Evolutionary conservation across 2,797 vertebrate species (phyloP).

Genomic region (Hybognathus amarus): DNA sequence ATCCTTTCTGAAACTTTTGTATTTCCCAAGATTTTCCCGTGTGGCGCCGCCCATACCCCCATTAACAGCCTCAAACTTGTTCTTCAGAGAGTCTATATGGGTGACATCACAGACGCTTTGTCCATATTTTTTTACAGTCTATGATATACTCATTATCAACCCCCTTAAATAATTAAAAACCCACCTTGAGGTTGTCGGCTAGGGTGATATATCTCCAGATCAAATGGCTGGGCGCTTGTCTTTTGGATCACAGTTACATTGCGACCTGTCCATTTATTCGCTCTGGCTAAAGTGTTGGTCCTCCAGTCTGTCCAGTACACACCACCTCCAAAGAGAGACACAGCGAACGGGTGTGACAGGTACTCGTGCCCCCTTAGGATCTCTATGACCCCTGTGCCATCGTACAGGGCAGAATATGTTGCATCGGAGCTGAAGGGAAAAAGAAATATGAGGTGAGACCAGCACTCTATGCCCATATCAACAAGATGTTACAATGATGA

Average conservation of each 20-base stretch:
- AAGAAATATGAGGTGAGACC: constrained; percentile 26
- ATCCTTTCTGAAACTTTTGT: no score
- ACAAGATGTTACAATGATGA: constrained; percentile 35
- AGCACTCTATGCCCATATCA: neutral
- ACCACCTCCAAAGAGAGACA: constrained; percentile 93
- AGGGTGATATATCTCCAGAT: constrained; percentile 97
- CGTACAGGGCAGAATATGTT: constrained; percentile 96
- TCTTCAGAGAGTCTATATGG: no score
- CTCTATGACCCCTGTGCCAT: constrained; percentile 92
- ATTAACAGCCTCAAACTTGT: no score
- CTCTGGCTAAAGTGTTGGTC: constrained; percentile 95
- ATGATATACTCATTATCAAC: neutral
- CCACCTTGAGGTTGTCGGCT: constrained; percentile 95
- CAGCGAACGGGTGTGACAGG: constrained; percentile 96
- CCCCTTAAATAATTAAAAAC: constrained; percentile 7
- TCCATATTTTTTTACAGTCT: no score
- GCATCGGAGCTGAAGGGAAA: constrained; percentile 87
- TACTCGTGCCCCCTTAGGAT: constrained; percentile 96
- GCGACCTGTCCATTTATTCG: constrained; percentile 96
- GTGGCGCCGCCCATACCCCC: no score
- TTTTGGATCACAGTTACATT: constrained; percentile 99
- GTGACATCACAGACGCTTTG: no score
- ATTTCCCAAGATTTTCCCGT: no score
- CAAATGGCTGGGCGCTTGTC: constrained; percentile 98
- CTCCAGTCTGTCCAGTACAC: constrained; percentile 99